These are phyloP conservation scores for Leucophenga varia DNA, from an alignment of 1,140 invertebrate species.

Conservation along the genomic window DNA sequence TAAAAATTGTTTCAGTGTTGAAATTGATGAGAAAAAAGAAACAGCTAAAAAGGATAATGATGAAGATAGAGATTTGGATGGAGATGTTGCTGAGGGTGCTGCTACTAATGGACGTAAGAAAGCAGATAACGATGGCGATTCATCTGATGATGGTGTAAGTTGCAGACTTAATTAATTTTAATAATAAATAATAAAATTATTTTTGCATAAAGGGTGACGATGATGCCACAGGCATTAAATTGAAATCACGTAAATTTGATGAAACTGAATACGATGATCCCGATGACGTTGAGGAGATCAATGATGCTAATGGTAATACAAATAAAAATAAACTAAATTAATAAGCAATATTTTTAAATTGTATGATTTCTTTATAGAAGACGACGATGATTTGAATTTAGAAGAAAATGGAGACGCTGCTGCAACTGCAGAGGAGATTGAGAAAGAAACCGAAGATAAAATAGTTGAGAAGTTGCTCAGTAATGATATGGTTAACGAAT, in stretches of 20 bases:
- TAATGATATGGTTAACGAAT: conserved; percentile 60
- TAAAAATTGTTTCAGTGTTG: conserved; percentile 25
- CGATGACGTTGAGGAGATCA: conserved; percentile 68
- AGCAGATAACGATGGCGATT: conserved; percentile 35
- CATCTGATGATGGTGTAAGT: conserved; percentile 61
- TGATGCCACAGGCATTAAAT: conserved; percentile 62
- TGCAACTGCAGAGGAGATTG: conserved; percentile 58
- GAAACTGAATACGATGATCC: conserved; percentile 79
- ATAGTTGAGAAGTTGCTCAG: conserved; percentile 57
- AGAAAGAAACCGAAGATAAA: conserved; percentile 60
- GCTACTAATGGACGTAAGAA: conserved; percentile 3
- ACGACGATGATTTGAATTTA: conserved; percentile 62
- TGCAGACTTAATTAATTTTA: neutral
- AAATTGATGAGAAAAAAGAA: conserved; percentile 43
- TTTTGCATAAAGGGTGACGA: conserved; percentile 58
- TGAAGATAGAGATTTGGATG: conserved; percentile 47
- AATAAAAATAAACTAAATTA: conserved; percentile 28
- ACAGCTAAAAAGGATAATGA: conserved; percentile 32
- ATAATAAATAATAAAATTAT: neutral
- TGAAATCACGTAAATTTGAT: conserved; percentile 62
- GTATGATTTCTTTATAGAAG: conserved; percentile 60
- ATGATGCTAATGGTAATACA: conserved; percentile 51
- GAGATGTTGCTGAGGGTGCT: conserved; percentile 25
- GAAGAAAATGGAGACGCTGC: conserved; percentile 68
- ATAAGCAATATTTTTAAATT: too few relatives aligned